These are phyloP conservation scores for Chrysolina haemoptera DNA, from an alignment of 2,888 invertebrate species.

Conservation along the genomic window DNA sequence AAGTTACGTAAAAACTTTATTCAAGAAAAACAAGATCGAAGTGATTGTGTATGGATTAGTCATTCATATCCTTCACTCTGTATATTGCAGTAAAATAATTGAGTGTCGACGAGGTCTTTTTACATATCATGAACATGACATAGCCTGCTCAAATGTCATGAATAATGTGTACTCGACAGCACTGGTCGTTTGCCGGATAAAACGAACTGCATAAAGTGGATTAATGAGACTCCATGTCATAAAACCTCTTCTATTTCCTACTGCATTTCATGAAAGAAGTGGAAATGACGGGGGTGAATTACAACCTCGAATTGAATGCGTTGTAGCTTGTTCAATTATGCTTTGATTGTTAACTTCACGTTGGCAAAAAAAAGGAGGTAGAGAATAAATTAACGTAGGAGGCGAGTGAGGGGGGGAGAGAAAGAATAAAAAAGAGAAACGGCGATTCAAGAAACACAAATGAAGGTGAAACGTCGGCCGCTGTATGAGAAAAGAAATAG, in stretches of 20 bases:
- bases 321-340: background rate
- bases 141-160: conserved; percentile 36
- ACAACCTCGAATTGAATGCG: background rate
- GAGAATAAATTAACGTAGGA: too few relatives aligned
- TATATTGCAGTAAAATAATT: conserved; percentile 29
- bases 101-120: conserved; percentile 34
- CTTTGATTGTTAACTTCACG: background rate
- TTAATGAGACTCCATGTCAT: conserved; percentile 29
- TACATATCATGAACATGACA: conserved; percentile 37
- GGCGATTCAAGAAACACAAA: too few relatives aligned
- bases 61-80: background rate
- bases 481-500: too few relatives aligned
- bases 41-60: background rate
- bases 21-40: too few relatives aligned
- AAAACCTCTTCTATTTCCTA: conserved; percentile 30
- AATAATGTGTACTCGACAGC: conserved; percentile 38
- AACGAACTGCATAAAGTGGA: conserved; percentile 27
- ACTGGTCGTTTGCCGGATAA: conserved; percentile 24
- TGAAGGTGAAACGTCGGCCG: too few relatives aligned
- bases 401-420: too few relatives aligned
- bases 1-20: too few relatives aligned
- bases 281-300: conserved; percentile 3
- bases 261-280: conserved; percentile 13
- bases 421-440: too few relatives aligned
- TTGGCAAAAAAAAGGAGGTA: too few relatives aligned